These are phyloP conservation scores for Anthrax anthrax DNA, from an alignment of 2,888 invertebrate species.

Conservation along the genomic window DNA sequence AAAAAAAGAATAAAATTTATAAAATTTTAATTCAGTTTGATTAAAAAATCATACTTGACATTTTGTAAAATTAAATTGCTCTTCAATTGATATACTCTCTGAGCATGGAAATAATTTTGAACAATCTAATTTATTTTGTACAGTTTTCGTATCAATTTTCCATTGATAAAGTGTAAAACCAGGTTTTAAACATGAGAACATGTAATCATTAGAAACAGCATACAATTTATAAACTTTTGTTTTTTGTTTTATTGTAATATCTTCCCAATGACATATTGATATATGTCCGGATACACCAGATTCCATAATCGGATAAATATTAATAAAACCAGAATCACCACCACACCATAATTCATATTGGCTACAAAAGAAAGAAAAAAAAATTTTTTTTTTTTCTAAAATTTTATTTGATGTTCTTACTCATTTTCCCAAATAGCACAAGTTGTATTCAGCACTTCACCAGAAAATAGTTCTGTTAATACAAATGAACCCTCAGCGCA, in stretches of 20 bases:
- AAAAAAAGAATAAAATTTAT: neutral
- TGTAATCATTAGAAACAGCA: conserved; percentile 43
- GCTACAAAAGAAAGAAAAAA: conserved; percentile 24
- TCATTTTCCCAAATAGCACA: conserved; percentile 39
- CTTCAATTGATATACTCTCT: conserved; percentile 83
- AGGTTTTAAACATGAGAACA: conserved; percentile 74
- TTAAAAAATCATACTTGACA: conserved; percentile 43
- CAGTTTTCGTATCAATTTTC: conserved; percentile 51
- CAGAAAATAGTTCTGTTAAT: conserved; percentile 59
- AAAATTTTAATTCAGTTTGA: neutral
- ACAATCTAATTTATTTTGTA: conserved; percentile 73
- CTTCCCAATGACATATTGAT: conserved; percentile 44
- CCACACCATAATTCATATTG: conserved; percentile 77
- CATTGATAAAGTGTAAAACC: conserved; percentile 82
- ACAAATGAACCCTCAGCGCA: conserved; percentile 63
- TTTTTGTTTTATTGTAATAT: conserved; percentile 27
- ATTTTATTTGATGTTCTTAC: conserved; percentile 7
- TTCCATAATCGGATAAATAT: conserved; percentile 58
- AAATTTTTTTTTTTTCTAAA: neutral
- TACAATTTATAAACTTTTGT: conserved; percentile 57
- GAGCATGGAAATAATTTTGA: conserved; percentile 84
- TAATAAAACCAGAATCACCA: conserved; percentile 63
- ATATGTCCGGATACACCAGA: conserved; percentile 62
- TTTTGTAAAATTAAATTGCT: conserved; percentile 61
- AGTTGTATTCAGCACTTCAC: conserved; percentile 51